Conservation (phyloP, 2,113 vertebrate genomes). For the human region DNA sequence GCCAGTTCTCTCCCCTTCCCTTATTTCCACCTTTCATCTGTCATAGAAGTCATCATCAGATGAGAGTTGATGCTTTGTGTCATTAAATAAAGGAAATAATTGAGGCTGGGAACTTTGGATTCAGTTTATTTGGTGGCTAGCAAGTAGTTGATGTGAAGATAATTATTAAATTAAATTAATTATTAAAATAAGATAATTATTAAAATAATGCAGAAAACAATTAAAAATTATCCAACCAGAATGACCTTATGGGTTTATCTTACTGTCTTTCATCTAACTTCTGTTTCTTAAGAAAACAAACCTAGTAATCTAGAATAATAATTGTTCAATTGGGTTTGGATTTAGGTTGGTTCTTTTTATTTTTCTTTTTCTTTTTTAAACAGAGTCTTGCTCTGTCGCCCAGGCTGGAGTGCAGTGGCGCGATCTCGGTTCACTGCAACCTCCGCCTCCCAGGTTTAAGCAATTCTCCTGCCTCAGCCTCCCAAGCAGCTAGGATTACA, state of each 20-base stretch:
- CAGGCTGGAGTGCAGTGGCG: too few relatives aligned
- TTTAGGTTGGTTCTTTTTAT: background rate
- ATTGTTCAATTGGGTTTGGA: background rate
- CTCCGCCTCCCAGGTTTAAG: too few relatives aligned
- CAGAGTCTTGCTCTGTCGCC: too few relatives aligned
- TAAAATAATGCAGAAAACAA: background rate
- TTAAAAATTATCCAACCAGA: background rate
- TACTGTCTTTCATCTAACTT: background rate
- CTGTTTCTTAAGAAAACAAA: conserved; percentile 4
- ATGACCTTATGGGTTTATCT: background rate
- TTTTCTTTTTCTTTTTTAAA: background rate
- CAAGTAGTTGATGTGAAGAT: background rate
- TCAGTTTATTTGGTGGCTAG: background rate
- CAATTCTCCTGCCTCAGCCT: too few relatives aligned
- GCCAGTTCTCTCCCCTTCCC: background rate
- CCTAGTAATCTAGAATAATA: background rate
- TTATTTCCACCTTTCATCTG: background rate
- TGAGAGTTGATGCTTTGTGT: background rate
- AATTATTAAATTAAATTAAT: background rate
- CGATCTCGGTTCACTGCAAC: too few relatives aligned
- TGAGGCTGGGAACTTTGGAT: background rate
- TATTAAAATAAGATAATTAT: background rate
- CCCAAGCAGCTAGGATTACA: too few relatives aligned
- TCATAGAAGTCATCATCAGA: background rate
- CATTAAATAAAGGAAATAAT: conserved; percentile 10